These are phyloP conservation scores for Porites rus DNA, from an alignment of 92 coral and sea anemone genomes.

Conservation along the genomic window DNA sequence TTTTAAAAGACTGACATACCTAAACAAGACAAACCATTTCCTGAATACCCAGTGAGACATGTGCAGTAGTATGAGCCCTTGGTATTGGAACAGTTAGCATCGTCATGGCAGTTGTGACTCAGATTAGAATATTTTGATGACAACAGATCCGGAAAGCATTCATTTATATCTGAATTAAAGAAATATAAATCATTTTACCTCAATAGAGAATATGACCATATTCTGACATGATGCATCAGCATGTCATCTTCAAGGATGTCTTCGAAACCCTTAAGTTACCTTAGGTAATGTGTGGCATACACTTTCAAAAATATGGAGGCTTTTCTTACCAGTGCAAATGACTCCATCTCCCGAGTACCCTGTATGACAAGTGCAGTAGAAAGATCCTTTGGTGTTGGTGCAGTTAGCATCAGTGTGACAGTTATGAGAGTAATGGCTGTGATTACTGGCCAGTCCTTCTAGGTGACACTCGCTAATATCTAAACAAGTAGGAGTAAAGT, in stretches of 20 bases:
- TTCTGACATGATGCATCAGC: not conserved
- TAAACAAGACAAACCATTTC: conserved; percentile 62
- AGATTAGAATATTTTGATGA: conserved; percentile 62
- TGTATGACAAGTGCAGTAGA: conserved; percentile 83
- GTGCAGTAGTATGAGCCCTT: conserved; percentile 75
- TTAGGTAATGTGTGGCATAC: no score
- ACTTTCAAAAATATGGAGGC: not conserved
- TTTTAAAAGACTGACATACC: conserved; percentile 22
- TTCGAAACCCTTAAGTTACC: no score
- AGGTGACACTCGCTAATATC: conserved; percentile 72
- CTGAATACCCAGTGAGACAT: conserved; percentile 63
- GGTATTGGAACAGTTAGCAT: conserved; percentile 81
- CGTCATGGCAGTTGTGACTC: conserved; percentile 79
- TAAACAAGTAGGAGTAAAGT: not conserved
- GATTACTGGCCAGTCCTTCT: conserved; percentile 50
- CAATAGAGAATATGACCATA: not conserved
- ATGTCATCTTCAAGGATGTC: no score
- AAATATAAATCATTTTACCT: not conserved
- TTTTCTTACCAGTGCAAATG: conserved; percentile 71
- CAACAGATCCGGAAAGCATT: conserved; percentile 56
- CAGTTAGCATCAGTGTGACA: conserved; percentile 91
- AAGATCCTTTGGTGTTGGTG: conserved; percentile 90
- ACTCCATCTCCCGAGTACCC: conserved; percentile 93
- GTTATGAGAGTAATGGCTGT: conserved; percentile 77
- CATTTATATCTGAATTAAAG: conserved; percentile 58